phyloP scores from a whole-genome alignment of 2,113 vertebrate species.

The Gymnocephalus cernua region DNA sequence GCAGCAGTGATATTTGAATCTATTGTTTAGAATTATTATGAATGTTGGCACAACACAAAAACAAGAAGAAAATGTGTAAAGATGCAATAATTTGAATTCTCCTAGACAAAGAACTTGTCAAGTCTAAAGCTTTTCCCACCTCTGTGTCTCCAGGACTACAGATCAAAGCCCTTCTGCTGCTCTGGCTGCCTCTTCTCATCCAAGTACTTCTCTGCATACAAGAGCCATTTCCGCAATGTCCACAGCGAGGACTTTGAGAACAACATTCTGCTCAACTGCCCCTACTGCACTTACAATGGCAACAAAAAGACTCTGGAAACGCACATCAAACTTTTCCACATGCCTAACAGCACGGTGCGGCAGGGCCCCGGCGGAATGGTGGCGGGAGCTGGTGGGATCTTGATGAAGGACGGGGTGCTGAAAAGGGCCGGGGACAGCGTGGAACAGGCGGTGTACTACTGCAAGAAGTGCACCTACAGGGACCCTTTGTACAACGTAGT shows the following conservation, averaged over 20 bases:
- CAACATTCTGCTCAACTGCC: conserved; percentile 98
- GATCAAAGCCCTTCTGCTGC: conserved; percentile 99
- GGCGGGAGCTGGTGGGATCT: conserved; percentile 80
- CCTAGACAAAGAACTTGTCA: not conserved
- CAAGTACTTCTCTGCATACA: conserved; percentile 99
- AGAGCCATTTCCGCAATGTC: conserved; percentile 99
- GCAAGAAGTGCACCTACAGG: conserved; percentile 99
- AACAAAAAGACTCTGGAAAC: conserved; percentile 99
- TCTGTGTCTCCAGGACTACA: conserved; percentile 90
- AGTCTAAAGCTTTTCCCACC: not conserved
- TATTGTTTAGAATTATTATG: not conserved
- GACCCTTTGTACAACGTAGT: conserved; percentile 99
- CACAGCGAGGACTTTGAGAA: conserved; percentile 99
- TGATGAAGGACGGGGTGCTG: conserved; percentile 93
- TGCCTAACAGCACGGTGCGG: conserved; percentile 91
- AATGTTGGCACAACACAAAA: not conserved
- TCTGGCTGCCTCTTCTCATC: conserved; percentile 98
- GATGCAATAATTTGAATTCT: not conserved
- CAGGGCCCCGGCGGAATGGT: conserved; percentile 71
- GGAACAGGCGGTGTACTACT: conserved; percentile 99
- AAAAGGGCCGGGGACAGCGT: conserved; percentile 93
- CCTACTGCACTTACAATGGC: conserved; percentile 99
- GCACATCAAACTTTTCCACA: conserved; percentile 99
- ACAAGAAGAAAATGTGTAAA: not conserved
- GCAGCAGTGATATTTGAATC: not conserved